Evolutionary conservation across 2,113 vertebrate species (phyloP).

Genomic region (Cynocephalus volans): DNA sequence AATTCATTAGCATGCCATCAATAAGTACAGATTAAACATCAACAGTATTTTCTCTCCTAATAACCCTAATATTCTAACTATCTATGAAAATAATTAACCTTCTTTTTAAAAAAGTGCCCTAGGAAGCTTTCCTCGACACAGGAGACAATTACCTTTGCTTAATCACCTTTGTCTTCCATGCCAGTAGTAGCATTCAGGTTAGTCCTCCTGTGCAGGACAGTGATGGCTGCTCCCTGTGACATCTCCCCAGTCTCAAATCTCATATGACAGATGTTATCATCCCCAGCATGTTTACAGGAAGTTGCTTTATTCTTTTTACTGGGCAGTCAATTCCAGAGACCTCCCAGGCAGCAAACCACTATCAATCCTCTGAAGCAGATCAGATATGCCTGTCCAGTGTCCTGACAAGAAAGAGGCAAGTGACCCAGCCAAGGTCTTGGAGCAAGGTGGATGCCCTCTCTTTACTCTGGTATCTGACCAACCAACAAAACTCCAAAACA

Average conservation of each 20-base stretch:
- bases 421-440: not conserved
- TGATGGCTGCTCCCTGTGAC: not conserved
- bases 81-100: constrained; percentile 87
- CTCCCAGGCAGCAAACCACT: not conserved
- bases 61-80: constrained; percentile 83
- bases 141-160: constrained; percentile 85
- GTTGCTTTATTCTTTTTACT: constrained; percentile 22
- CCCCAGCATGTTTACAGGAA: constrained; percentile 36
- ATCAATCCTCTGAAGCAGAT: not conserved
- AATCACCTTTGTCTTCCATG: constrained; percentile 84
- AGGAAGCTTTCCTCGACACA: constrained; percentile 84
- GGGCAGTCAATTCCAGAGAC: constrained; percentile 34
- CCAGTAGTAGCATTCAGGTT: constrained; percentile 79
- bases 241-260: not conserved
- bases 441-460: not conserved
- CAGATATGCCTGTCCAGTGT: not conserved
- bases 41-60: constrained; percentile 74
- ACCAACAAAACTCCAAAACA: not conserved
- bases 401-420: not conserved
- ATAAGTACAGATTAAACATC: constrained; percentile 70
- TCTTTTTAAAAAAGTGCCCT: constrained; percentile 83
- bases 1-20: constrained; percentile 73
- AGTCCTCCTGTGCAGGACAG: constrained; percentile 65
- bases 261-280: not conserved
- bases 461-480: not conserved